Conservation (phyloP, 2,888 invertebrate genomes). For the Hyppa rectilinea region DNA sequence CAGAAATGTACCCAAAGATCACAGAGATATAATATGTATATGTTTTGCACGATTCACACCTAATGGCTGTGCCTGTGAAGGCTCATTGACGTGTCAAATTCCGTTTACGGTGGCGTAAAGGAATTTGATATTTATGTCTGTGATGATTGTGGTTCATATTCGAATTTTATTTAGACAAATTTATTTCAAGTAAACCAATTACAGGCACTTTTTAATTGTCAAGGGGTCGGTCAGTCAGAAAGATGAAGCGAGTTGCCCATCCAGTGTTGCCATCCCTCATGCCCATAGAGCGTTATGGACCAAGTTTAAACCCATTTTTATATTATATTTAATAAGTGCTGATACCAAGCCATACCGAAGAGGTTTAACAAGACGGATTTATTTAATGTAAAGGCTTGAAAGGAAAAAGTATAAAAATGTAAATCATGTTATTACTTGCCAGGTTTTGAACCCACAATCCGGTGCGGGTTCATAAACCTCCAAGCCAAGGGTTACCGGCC, state of each 20-base stretch:
- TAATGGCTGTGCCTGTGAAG: background rate
- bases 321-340: background rate
- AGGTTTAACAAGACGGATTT: background rate
- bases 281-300: background rate
- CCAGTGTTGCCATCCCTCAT: no score
- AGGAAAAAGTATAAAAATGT: constrained; percentile 3
- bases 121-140: background rate
- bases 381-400: background rate
- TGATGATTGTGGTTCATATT: background rate
- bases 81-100: background rate
- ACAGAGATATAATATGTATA: constrained; percentile 18
- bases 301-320: background rate
- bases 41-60: constrained; percentile 1
- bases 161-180: no score
- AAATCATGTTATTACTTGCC: constrained; percentile 17
- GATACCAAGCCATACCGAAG: background rate
- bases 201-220: no score
- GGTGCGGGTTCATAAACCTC: background rate
- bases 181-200: no score
- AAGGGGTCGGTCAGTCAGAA: no score
- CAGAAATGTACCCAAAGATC: background rate
- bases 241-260: no score
- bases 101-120: background rate
- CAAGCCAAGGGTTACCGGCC: constrained; percentile 27
- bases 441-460: constrained; percentile 20